phyloP scores from a whole-genome alignment of 2,113 vertebrate species.

The Muscicapa adusta region DNA sequence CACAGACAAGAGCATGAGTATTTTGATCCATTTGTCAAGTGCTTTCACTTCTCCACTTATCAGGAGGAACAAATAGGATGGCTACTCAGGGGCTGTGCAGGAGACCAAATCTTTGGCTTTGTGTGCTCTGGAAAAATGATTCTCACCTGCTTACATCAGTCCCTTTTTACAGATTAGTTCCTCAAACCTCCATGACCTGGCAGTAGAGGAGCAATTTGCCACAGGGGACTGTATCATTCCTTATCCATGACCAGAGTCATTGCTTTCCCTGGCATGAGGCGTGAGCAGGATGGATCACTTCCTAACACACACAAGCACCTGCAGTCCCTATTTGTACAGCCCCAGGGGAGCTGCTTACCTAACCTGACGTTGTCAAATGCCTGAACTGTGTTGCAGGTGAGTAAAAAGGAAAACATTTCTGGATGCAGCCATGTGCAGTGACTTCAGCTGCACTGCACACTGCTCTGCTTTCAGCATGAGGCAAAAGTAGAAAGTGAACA shows the following conservation, averaged over 20 bases:
- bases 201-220: neutral
- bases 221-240: neutral
- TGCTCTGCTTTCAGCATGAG: neutral
- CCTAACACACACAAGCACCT: rapidly evolving
- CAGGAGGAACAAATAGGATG: neutral
- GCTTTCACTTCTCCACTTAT: neutral
- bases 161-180: neutral
- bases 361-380: neutral
- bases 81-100: too few relatives aligned
- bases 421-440: rapidly evolving
- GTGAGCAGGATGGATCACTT: neutral
- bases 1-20: rapidly evolving
- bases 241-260: neutral
- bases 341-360: neutral
- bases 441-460: neutral
- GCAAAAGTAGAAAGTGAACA: neutral
- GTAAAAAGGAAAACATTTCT: neutral
- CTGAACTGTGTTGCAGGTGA: neutral
- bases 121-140: neutral
- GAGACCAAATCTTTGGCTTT: neutral
- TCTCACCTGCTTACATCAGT: neutral
- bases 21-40: rapidly evolving
- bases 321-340: neutral
- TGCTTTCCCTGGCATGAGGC: neutral
- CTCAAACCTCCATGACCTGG: rapidly evolving